phyloP scores from a whole-genome alignment of 1,140 invertebrate genomes.

The Drosophila baimaii region DNA sequence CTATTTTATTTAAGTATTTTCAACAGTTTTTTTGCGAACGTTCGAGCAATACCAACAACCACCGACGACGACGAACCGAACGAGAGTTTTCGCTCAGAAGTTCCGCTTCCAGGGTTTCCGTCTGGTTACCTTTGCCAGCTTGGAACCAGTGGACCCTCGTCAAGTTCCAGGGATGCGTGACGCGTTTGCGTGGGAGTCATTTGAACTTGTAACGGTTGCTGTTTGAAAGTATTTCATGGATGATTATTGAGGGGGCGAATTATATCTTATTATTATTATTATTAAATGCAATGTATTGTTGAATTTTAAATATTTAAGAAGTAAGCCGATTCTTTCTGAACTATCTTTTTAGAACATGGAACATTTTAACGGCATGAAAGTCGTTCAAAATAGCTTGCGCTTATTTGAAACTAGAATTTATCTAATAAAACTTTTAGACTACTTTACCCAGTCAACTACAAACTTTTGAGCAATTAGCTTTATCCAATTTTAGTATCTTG shows the following conservation, averaged over 20 bases:
- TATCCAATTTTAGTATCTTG: too few species aligned
- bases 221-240: not conserved
- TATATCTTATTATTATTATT: too few species aligned
- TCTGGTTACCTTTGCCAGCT: slow-evolving; percentile 1
- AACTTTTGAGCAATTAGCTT: too few species aligned
- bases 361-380: too few species aligned
- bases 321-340: too few species aligned
- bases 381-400: too few species aligned
- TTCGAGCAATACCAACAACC: slow-evolving; percentile 74
- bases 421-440: too few species aligned
- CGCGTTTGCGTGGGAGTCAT: not conserved
- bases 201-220: slow-evolving; percentile 6
- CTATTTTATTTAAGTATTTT: slow-evolving; percentile 62
- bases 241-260: not conserved
- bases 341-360: too few species aligned
- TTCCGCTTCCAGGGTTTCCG: slow-evolving; percentile 18
- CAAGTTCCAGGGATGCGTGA: slow-evolving; percentile 7
- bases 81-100: slow-evolving; percentile 31
- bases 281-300: too few species aligned
- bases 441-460: too few species aligned
- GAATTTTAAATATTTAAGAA: too few species aligned
- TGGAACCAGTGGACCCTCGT: slow-evolving; percentile 2
- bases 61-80: slow-evolving; percentile 42
- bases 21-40: slow-evolving; percentile 75
- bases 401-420: too few species aligned